A percentile compares a stretch with the other conserved stretches of the same genome.
Conservation (phyloP, 2,113 vertebrate species). For the Bothrops jararaca region DNA sequence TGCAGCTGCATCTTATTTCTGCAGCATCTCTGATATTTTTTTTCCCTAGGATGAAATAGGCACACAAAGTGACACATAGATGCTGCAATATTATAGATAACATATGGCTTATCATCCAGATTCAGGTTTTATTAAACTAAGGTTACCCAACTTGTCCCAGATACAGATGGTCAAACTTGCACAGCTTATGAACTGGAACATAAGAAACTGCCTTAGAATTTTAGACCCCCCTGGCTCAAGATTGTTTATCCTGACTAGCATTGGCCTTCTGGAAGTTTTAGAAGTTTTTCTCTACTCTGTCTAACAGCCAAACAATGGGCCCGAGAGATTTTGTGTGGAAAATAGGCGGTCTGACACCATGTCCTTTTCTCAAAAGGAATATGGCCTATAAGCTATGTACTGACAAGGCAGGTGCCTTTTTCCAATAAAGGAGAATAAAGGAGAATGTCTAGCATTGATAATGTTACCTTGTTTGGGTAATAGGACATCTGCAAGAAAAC, state of each 20-base stretch:
- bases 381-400: background rate
- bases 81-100: too few relatives aligned
- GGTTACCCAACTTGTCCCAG: background rate
- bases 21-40: background rate
- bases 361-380: background rate
- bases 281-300: background rate
- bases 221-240: background rate
- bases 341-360: background rate
- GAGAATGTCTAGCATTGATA: too few relatives aligned
- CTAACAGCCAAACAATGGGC: background rate
- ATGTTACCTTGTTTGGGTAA: too few relatives aligned
- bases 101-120: background rate
- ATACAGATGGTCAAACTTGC: background rate
- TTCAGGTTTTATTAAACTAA: background rate
- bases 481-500: too few relatives aligned
- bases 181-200: background rate
- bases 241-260: background rate
- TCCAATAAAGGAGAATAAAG: background rate
- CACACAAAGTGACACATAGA: background rate
- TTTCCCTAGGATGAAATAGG: background rate
- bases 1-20: background rate
- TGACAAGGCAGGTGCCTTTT: background rate
- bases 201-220: background rate
- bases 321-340: background rate
- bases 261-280: background rate